Base-by-base conservation (phyloP, 2,113 vertebrate genomes). In the Xenopus laevis region DNA sequence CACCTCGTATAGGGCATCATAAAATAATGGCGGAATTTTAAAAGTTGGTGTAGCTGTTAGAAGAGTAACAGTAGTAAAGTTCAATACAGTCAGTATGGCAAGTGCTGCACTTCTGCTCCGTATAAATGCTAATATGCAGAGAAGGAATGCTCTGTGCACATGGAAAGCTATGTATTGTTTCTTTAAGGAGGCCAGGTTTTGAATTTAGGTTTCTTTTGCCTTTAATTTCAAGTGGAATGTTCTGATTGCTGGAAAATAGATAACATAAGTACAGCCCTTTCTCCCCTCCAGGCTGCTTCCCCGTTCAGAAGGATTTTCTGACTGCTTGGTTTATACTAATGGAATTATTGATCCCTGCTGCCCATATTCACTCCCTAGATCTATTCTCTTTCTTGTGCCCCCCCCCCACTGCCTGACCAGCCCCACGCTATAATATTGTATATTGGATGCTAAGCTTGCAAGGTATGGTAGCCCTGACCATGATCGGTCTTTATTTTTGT, bases 331-430 rank as follows among this genome's bases (percentile, higher is more conserved):
- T 52, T 23, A 27, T 60, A 7, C 64, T 74, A 74, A 74, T 67
- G 58, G 72, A 58, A 16, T 60, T 74, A 74, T 74, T 74, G 72
- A 74, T 74, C 64, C 23, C 11, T 12, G n/a, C 50, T 65, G 61
- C 50, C 47, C 71, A 64, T 20, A 72, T 65, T 5, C 50, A 18
- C 50, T n/a, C 45, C 61, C 40, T 50, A 1, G 23, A 11, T 27
- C 27, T 64, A 21, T 21, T 1, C 11, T 21, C 47, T 15, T 33
- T 72, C 27, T 52, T 11, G 44, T 65, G 60, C n/a, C n/a, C n/a
- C 55, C 61, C 27, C 59, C 21, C 23, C 11, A 7, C 59, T 27
- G 59, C 59, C n/a, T 73, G 62, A 46, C 59, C 13, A 20, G 9
- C 11, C 0, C 16, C 13, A 21, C 7, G 7, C 60, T 15, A 53